Evolutionary conservation across 2,888 invertebrate genomes (phyloP).

Genomic region (Elysia crispata): DNA sequence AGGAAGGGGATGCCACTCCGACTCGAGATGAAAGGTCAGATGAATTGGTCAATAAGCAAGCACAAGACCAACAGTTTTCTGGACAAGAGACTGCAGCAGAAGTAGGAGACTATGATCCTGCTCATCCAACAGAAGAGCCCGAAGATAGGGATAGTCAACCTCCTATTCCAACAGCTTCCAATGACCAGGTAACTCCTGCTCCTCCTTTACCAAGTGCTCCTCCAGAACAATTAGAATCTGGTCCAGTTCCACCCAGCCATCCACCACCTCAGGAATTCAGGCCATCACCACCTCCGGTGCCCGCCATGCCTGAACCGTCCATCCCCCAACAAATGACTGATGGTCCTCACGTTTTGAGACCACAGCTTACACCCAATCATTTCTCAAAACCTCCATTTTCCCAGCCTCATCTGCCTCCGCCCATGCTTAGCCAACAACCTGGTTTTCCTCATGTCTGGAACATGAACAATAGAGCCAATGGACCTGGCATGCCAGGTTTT

Average conservation of each 20-base stretch:
- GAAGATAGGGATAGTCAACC: slow-evolving; percentile 14
- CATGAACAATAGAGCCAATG: slow-evolving; percentile 47
- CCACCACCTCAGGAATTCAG: slow-evolving; percentile 43
- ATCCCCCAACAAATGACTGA: slow-evolving; percentile 44
- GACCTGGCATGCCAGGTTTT: slow-evolving; percentile 16
- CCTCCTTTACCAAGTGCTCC: background rate
- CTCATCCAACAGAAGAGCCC: slow-evolving; percentile 55
- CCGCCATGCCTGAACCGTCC: slow-evolving; percentile 45
- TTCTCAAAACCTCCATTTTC: slow-evolving; percentile 12
- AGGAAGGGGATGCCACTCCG: slow-evolving; percentile 40
- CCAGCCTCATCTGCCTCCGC: slow-evolving; percentile 25
- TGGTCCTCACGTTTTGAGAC: slow-evolving; percentile 45
- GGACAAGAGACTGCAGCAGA: slow-evolving; percentile 43
- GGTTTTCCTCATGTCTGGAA: slow-evolving; percentile 14
- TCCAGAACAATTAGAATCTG: slow-evolving; percentile 7
- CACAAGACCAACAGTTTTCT: background rate
- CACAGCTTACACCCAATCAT: slow-evolving; percentile 47
- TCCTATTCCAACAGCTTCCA: background rate
- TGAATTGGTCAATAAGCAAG: background rate
- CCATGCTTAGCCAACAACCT: slow-evolving; percentile 5
- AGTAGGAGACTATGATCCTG: slow-evolving; percentile 52
- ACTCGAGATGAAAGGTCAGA: slow-evolving; percentile 43
- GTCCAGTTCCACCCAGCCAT: slow-evolving; percentile 45
- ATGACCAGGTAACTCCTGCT: background rate
- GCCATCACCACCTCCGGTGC: slow-evolving; percentile 40